Percentiles rank a stretch among this genome's conserved stretches.
Conservation (phyloP, 2,113 vertebrate species). For the Chaetura pelagica region DNA sequence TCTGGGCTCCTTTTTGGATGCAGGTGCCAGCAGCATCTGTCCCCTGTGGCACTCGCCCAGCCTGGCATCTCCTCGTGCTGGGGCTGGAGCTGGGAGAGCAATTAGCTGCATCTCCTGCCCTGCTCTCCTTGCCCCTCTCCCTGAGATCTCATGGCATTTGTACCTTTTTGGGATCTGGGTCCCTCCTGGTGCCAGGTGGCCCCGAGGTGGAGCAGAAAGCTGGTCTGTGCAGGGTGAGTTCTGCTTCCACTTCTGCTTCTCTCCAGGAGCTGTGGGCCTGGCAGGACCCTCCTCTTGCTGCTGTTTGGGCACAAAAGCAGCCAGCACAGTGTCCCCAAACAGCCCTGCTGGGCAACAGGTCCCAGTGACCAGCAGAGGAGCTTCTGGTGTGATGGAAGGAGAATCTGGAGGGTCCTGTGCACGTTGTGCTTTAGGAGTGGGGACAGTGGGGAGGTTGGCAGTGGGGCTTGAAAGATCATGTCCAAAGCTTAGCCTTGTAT, state of each 20-base stretch:
- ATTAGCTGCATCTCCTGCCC: neutral
- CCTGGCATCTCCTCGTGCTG: neutral
- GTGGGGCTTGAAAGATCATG: neutral
- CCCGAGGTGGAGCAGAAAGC: neutral
- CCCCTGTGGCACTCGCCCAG: neutral
- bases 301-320: neutral
- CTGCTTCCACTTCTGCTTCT: neutral
- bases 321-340: accelerated
- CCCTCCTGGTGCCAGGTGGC: neutral
- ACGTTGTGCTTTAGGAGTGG: neutral
- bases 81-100: neutral
- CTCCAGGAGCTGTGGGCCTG: neutral
- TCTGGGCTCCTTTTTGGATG: neutral
- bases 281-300: neutral
- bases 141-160: neutral
- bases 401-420: neutral
- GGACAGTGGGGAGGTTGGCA: neutral
- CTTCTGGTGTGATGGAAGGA: neutral
- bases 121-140: neutral
- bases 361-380: neutral
- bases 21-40: neutral
- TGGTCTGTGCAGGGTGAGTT: neutral
- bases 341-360: neutral
- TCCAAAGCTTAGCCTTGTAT: neutral
- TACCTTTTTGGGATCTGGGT: neutral